Evolutionary conservation across 2,797 vertebrate genomes (phyloP).

Genomic region (Danio aesculapii): DNA sequence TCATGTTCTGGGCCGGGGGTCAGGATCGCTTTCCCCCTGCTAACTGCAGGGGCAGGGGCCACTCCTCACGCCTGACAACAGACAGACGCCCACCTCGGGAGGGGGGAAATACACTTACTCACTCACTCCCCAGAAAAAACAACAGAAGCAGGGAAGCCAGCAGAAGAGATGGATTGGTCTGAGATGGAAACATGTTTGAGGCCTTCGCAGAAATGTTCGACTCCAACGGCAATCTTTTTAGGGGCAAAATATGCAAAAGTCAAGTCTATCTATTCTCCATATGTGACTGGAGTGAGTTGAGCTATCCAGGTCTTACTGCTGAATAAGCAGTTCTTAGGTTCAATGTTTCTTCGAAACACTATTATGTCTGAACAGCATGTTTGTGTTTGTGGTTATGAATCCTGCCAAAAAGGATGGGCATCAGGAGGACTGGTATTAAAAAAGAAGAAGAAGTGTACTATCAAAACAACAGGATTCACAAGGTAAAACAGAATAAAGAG

Average conservation of each 20-base stretch:
- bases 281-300: conserved; percentile 9
- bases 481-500: conserved; percentile 27
- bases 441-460: conserved; percentile 6
- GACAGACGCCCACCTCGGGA: conserved; percentile 75
- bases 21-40: conserved; percentile 65
- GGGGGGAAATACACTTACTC: conserved; percentile 55
- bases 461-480: conserved; percentile 34
- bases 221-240: conserved; percentile 37
- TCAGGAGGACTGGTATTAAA: neutral
- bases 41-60: conserved; percentile 55
- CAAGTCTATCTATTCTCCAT: conserved; percentile 30
- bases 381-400: conserved; percentile 42
- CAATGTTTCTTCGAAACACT: conserved; percentile 21
- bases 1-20: conserved; percentile 73
- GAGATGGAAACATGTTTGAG: conserved; percentile 28
- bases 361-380: conserved; percentile 42
- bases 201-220: conserved; percentile 30
- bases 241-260: conserved; percentile 23
- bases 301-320: conserved; percentile 11
- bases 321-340: conserved; percentile 23
- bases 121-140: conserved; percentile 55
- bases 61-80: conserved; percentile 71
- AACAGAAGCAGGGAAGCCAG: conserved; percentile 57
- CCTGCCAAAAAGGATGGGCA: conserved; percentile 40
- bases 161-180: conserved; percentile 50